Percentiles rank a stretch among this genome's conserved stretches.
These are phyloP conservation scores for Drosophila nasuta DNA, from an alignment of 1,140 invertebrate genomes.

Conservation along the genomic window DNA sequence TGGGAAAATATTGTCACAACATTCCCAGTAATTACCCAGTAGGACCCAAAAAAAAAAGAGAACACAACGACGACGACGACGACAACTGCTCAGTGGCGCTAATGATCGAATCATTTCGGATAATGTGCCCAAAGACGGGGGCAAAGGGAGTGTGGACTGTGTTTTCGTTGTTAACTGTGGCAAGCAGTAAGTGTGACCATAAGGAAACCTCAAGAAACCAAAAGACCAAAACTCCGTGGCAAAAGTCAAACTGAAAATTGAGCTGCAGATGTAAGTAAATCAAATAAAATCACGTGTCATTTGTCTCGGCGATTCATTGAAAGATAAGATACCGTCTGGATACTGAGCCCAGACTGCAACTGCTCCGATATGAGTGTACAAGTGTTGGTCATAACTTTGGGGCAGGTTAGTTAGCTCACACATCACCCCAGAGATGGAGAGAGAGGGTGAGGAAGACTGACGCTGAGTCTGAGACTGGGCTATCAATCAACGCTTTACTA, in stretches of 20 bases:
- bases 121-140: slow-evolving; percentile 64
- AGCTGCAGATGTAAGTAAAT: slow-evolving; percentile 84
- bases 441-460: slow-evolving; percentile 3
- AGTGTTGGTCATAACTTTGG: slow-evolving; percentile 33
- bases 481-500: slow-evolving; percentile 78
- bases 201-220: slow-evolving; percentile 48
- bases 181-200: slow-evolving; percentile 61
- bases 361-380: slow-evolving; percentile 34
- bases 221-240: slow-evolving; percentile 48
- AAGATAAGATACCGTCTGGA: slow-evolving; percentile 67
- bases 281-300: slow-evolving; percentile 84
- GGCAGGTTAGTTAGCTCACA: slow-evolving; percentile 55
- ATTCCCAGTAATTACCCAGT: slow-evolving; percentile 77
- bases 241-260: slow-evolving; percentile 83
- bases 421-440: slow-evolving; percentile 3
- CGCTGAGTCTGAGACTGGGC: slow-evolving; percentile 14
- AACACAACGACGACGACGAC: slow-evolving; percentile 49
- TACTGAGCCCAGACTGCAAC: slow-evolving; percentile 19
- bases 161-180: slow-evolving; percentile 35
- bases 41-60: slow-evolving; percentile 53
- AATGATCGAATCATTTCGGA: slow-evolving; percentile 82
- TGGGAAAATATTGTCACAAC: slow-evolving; percentile 77
- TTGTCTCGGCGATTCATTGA: slow-evolving; percentile 76
- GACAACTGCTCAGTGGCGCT: slow-evolving; percentile 58
- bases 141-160: slow-evolving; percentile 34